phyloP scores from a whole-genome alignment of 2,797 vertebrate genomes.

The Myiotriccus ornatus region DNA sequence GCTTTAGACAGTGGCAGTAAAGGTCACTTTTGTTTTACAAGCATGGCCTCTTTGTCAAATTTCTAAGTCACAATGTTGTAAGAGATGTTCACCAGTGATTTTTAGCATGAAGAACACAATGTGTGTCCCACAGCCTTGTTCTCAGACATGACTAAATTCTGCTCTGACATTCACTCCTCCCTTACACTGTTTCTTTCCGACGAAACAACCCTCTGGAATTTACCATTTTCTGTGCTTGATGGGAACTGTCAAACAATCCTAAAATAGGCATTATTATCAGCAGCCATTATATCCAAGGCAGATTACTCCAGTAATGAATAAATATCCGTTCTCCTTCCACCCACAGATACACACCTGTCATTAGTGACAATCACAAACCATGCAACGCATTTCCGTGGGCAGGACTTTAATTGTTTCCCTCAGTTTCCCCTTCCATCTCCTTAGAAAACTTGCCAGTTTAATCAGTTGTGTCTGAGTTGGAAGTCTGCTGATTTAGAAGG shows the following conservation, averaged over 20 bases:
- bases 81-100: not conserved
- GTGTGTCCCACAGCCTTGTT: not conserved
- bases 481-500: not conserved
- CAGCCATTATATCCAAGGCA: not conserved
- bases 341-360: not conserved
- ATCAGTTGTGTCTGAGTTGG: not conserved
- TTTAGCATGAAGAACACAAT: not conserved
- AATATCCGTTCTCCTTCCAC: not conserved
- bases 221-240: not conserved
- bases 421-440: not conserved
- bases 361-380: not conserved
- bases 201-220: not conserved
- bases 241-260: constrained; percentile 3
- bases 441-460: not conserved
- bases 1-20: not conserved
- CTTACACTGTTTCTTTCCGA: not conserved
- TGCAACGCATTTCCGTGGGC: rapidly evolving
- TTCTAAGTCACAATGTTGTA: not conserved
- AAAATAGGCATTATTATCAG: not conserved
- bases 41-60: not conserved
- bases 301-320: not conserved
- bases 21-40: not conserved
- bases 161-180: not conserved
- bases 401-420: not conserved
- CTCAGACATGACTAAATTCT: not conserved